Conservation (phyloP, 53 echinoderm and acorn worm genomes). For the Echinometra lucunter region DNA sequence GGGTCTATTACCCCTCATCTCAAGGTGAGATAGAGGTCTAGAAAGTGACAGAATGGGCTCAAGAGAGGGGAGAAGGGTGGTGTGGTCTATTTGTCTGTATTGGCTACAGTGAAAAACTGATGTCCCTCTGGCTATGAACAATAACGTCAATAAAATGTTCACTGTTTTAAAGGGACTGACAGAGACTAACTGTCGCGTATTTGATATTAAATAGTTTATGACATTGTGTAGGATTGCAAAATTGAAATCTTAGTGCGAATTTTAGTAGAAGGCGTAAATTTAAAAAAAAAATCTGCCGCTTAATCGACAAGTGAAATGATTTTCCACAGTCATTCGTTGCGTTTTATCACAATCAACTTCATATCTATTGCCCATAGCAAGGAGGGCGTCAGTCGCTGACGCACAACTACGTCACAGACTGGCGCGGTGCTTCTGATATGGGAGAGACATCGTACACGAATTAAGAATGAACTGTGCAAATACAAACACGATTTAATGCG, state of each 20-base stretch:
- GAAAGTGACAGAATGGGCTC: not conserved
- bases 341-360: not conserved
- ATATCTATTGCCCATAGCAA: too few relatives aligned
- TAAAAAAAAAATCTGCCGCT: too few relatives aligned
- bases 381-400: too few relatives aligned
- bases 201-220: too few relatives aligned
- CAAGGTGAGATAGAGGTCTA: not conserved
- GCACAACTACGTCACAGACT: too few relatives aligned
- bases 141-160: not conserved
- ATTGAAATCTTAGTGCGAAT: too few relatives aligned
- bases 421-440: too few relatives aligned
- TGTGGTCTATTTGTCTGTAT: not conserved
- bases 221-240: too few relatives aligned
- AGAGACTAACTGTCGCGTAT: not conserved
- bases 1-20: constrained; percentile 6
- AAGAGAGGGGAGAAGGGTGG: not conserved
- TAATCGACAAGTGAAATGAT: not conserved
- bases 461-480: too few relatives aligned
- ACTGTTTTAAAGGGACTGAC: not conserved
- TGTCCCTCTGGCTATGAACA: constrained; percentile 8
- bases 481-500: too few relatives aligned
- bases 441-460: too few relatives aligned
- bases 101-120: not conserved
- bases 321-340: not conserved
- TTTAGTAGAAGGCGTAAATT: too few relatives aligned